phyloP scores from a whole-genome alignment of 2,888 invertebrate species.

The Masnerella sp. region DNA sequence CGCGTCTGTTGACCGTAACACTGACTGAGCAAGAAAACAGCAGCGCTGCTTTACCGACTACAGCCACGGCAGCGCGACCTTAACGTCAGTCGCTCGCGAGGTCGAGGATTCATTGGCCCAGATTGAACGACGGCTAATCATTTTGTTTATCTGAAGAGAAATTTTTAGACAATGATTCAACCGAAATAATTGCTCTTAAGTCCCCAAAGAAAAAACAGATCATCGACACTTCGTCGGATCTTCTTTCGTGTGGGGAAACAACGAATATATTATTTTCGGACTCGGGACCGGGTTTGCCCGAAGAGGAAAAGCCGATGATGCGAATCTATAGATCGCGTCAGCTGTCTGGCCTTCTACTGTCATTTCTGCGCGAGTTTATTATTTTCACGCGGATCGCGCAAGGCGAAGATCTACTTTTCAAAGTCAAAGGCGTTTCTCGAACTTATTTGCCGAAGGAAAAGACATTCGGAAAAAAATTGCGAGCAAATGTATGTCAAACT shows the following conservation, averaged over 20 bases:
- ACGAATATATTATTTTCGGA: too few species aligned
- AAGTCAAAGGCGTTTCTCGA: constrained; percentile 48
- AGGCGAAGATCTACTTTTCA: constrained; percentile 50
- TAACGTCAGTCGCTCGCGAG: constrained; percentile 33
- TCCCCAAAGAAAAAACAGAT: too few species aligned
- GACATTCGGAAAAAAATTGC: neutral
- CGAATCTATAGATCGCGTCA: constrained; percentile 52
- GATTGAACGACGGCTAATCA: constrained; percentile 64
- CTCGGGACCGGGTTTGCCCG: constrained; percentile 31
- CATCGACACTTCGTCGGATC: too few species aligned
- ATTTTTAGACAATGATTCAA: constrained; percentile 41
- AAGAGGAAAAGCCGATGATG: constrained; percentile 53
- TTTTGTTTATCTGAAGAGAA: constrained; percentile 64
- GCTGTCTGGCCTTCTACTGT: constrained; percentile 53
- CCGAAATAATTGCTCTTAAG: constrained; percentile 28
- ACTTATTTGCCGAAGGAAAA: constrained; percentile 25
- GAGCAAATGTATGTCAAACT: constrained; percentile 5
- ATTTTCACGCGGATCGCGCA: constrained; percentile 51
- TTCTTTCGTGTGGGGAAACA: too few species aligned
- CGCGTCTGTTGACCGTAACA: constrained; percentile 53
- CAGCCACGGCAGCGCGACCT: constrained; percentile 33
- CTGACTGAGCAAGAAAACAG: neutral
- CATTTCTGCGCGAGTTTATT: constrained; percentile 56
- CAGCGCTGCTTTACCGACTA: constrained; percentile 50
- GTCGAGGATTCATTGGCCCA: constrained; percentile 61